Conservation (phyloP, 2,113 vertebrate species). For the Aegithalos caudatus region DNA sequence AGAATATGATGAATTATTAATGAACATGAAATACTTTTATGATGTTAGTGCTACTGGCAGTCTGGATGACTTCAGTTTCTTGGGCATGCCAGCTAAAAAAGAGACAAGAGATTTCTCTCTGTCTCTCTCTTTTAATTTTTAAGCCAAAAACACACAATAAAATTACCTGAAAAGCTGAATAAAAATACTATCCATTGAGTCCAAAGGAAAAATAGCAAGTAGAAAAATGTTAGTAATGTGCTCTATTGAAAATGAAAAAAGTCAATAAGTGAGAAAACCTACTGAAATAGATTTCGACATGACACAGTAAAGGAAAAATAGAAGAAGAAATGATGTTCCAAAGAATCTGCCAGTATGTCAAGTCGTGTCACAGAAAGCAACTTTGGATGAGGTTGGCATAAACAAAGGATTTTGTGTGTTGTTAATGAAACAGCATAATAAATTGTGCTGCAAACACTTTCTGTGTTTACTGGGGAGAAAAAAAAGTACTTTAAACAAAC, state of each 20-base stretch:
- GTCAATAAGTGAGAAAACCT: background rate
- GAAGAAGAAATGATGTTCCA: background rate
- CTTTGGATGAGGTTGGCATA: background rate
- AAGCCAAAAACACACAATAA: background rate
- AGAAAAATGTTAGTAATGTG: background rate
- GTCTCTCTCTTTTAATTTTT: background rate
- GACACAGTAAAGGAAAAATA: background rate
- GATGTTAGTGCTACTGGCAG: background rate
- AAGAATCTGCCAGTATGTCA: background rate
- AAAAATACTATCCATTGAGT: background rate
- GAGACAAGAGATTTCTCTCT: background rate
- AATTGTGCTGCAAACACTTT: background rate
- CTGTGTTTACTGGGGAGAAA: background rate
- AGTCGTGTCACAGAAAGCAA: background rate
- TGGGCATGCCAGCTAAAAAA: background rate
- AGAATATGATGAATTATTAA: slow-evolving; percentile 38
- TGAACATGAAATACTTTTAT: slow-evolving; percentile 4
- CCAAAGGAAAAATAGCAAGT: background rate
- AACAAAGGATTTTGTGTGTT: background rate
- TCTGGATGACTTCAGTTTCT: background rate
- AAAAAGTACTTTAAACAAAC: background rate
- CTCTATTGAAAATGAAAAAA: background rate
- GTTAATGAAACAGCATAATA: background rate
- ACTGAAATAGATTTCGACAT: background rate
- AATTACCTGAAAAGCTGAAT: background rate